Conservation (phyloP, 2,888 invertebrate genomes). For the Empis stercorea region DNA sequence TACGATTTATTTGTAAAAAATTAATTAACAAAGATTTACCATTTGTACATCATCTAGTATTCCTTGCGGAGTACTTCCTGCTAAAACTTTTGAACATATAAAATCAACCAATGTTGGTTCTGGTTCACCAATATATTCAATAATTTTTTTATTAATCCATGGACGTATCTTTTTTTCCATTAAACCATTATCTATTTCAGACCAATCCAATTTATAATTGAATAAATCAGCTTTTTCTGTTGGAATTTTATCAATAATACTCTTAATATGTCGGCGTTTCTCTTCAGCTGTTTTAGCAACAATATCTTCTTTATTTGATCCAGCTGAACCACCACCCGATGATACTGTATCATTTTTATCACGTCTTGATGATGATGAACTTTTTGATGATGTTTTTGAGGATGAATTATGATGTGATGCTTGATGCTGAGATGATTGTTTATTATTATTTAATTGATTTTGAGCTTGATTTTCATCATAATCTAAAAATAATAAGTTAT, state of each 20-base stretch:
- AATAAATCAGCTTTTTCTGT: constrained; percentile 95
- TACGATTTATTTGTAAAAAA: too few relatives aligned
- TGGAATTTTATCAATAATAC: constrained; percentile 95
- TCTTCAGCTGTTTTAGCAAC: constrained; percentile 72
- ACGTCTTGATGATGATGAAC: constrained; percentile 20
- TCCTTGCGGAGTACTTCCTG: constrained; percentile 82
- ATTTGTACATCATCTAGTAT: constrained; percentile 98
- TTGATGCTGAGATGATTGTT: constrained; percentile 8
- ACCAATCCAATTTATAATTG: constrained; percentile 87
- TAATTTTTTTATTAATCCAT: constrained; percentile 99
- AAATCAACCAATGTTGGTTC: constrained; percentile 98
- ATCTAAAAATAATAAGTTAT: constrained; percentile 19
- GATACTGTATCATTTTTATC: constrained; percentile 14
- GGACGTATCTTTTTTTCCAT: constrained; percentile 97
- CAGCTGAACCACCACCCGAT: constrained; percentile 18
- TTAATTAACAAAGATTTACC: constrained; percentile 45
- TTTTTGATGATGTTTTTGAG: constrained; percentile 21
- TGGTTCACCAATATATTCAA: constrained; percentile 98
- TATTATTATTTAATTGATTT: constrained; percentile 13
- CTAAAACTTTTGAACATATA: constrained; percentile 95
- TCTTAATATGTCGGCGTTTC: constrained; percentile 91
- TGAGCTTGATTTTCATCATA: constrained; percentile 26
- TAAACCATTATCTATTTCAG: constrained; percentile 57
- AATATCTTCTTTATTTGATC: constrained; percentile 44
- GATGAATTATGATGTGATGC: constrained; percentile 19